These are phyloP conservation scores for Norana najaformis DNA, from an alignment of 2,888 invertebrate species.

Conservation along the genomic window DNA sequence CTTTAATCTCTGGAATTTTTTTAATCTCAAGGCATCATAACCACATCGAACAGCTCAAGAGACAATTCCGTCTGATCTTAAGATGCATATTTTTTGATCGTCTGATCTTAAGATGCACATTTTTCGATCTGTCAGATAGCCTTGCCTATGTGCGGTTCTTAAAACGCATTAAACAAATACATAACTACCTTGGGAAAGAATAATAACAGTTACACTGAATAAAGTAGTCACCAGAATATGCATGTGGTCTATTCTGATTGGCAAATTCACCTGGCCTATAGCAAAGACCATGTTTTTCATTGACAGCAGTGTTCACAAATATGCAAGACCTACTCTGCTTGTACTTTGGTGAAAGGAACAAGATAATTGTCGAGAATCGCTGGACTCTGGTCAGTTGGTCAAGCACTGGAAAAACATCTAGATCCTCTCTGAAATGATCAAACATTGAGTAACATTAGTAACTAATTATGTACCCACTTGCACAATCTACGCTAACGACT, in stretches of 20 bases:
- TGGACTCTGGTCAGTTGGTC: constrained; percentile 16
- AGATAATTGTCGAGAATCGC: constrained; percentile 16
- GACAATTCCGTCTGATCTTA: too few species aligned
- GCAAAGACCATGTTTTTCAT: not conserved
- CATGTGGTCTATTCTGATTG: not conserved
- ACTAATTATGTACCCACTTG: not conserved
- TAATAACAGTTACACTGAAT: not conserved
- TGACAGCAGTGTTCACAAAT: not conserved
- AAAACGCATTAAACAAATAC: too few species aligned
- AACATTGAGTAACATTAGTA: not conserved
- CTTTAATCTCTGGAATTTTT: not conserved
- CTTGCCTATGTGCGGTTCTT: too few species aligned
- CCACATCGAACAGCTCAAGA: too few species aligned
- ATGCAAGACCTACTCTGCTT: constrained; percentile 4
- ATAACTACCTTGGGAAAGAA: too few species aligned
- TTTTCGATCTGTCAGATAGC: too few species aligned
- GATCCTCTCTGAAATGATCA: not conserved
- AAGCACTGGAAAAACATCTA: constrained; percentile 16
- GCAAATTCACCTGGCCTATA: not conserved
- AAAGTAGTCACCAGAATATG: not conserved
- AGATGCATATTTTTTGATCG: too few species aligned
- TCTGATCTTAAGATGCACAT: too few species aligned
- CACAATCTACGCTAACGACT: not conserved
- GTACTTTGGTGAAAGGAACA: constrained; percentile 16
- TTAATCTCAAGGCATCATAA: not conserved